Conservation (phyloP, 2,797 vertebrate species). For the Enteromius argenteus region DNA sequence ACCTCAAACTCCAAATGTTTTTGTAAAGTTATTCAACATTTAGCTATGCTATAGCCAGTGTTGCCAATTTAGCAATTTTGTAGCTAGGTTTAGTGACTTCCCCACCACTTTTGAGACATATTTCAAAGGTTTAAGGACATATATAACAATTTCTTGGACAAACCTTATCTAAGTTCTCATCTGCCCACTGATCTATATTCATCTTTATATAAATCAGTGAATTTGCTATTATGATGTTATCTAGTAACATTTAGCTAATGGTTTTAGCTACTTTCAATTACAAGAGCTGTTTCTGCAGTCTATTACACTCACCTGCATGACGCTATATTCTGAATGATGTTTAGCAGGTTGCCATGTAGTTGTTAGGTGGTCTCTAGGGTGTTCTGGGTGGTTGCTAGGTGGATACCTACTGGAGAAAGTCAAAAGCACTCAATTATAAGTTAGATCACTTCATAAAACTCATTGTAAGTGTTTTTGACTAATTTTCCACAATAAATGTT, state of each 20-base stretch:
- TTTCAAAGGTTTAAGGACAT: no score
- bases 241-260: no score
- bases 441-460: not conserved
- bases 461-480: not conserved
- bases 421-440: not conserved
- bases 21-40: not conserved
- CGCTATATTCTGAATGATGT: not conserved
- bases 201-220: no score
- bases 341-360: not conserved
- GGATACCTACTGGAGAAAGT: not conserved
- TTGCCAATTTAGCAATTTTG: no score
- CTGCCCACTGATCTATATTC: no score
- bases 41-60: not conserved
- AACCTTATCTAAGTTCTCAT: no score
- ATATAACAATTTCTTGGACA: no score
- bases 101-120: no score
- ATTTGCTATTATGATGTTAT: no score
- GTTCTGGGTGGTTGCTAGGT: not conserved
- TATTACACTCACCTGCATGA: not conserved
- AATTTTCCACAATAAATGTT: not conserved
- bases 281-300: not conserved
- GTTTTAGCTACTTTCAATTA: no score
- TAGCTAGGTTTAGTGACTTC: no score
- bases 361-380: not conserved
- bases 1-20: not conserved